Base-by-base conservation (phyloP, 2,888 invertebrate genomes). In the Sceliomorpha sp. region DNA sequence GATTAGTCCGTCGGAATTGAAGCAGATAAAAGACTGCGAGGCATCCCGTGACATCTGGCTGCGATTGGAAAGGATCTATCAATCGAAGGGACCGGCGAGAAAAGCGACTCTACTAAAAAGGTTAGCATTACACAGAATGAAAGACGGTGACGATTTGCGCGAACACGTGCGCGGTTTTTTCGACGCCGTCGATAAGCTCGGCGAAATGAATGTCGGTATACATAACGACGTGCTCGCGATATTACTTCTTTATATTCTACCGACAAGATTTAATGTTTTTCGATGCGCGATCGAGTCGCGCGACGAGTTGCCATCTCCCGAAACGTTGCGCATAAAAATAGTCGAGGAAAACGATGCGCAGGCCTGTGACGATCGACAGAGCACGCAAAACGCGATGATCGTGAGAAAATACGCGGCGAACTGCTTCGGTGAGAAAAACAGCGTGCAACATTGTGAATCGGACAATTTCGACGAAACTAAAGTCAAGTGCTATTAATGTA, bases 221-320 rank as follows among this genome's bases (percentile, higher is more conserved):
- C 34, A 60, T 17, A 26, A 27, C 13, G 63, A 63, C 4, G 20
- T 63, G 2, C 34, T 58, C 2, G 27, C 58, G 5, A 58, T 58
- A 3, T 15, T 58, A 5, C 12, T 58, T 0, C 15, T 62, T 1
- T 58, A 58, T 45, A 58, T 47, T 14, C 15, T 58, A 14, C 58
- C 58, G 1, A 10, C 24, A 1, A 39, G 17, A 1, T 48, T 32
- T 10, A 63, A 64, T 15, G 60, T 48, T 26, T 70, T 70, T 26
- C 27, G 70, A n/a, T 47, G 63, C 24, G 71, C 64, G 20, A 70
- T 70, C 29, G 67, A 60, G 37, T 68, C 67, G n/a, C 55, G 67
- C 9, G 67, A 70, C 40, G 45, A 62, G 7, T 20, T 68, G 3
- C 70, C 67, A 8, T 32, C 7, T 2, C 34, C 53, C 2, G 67